Conservation (phyloP, 1,140 invertebrate genomes). For the Drosophila neocordata region DNA sequence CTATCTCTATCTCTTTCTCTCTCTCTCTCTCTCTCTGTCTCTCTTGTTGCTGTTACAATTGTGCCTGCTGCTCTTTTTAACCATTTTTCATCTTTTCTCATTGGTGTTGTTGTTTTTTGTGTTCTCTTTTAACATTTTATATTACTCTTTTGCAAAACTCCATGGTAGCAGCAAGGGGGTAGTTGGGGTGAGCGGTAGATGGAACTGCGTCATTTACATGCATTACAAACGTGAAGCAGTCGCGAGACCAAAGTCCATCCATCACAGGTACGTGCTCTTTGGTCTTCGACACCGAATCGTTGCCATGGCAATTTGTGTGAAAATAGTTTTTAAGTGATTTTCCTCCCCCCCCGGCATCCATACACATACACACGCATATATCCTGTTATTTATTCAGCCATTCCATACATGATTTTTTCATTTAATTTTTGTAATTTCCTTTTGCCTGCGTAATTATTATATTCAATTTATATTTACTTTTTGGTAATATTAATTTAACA, state of each 20-base stretch:
- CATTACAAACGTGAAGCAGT: constrained; percentile 10
- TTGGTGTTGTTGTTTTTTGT: not conserved
- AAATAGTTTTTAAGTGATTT: constrained; percentile 52
- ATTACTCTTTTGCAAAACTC: no score
- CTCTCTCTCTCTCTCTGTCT: not conserved
- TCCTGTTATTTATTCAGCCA: not conserved
- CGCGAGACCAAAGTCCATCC: constrained; percentile 13
- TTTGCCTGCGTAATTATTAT: not conserved
- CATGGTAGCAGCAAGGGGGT: no score
- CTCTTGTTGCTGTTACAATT: not conserved
- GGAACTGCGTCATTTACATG: constrained; percentile 16
- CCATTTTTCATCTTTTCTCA: not conserved
- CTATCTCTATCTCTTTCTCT: not conserved
- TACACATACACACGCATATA: no score
- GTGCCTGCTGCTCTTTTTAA: not conserved
- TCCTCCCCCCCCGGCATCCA: no score
- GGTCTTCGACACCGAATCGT: not conserved
- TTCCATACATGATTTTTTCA: constrained; percentile 6
- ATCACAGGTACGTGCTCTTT: constrained; percentile 4
- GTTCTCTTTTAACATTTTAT: no score
- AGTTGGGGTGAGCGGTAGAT: not conserved
- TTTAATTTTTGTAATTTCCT: constrained; percentile 7
- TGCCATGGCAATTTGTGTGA: constrained; percentile 7
- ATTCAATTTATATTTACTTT: not conserved
- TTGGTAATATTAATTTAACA: not conserved